phyloP scores from a whole-genome alignment of 2,888 invertebrate genomes.

The Drosophila mettleri region DNA sequence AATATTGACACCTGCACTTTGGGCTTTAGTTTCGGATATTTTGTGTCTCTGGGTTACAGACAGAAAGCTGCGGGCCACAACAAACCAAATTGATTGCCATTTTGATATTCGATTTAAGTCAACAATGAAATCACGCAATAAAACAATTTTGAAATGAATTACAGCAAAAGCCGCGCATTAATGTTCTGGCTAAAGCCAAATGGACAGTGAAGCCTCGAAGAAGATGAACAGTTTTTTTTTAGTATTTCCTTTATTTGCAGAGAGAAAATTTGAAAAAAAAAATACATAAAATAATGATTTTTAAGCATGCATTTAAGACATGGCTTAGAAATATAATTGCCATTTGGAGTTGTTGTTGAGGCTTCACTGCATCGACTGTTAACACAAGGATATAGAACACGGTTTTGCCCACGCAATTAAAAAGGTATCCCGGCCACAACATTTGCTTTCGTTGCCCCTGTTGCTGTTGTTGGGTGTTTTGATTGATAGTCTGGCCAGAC shows the following conservation, averaged over 20 bases:
- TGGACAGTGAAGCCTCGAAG: slow-evolving; percentile 5
- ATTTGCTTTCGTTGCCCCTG: slow-evolving; percentile 12
- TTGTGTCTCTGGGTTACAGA: not conserved
- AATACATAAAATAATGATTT: not conserved
- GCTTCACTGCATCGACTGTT: not conserved
- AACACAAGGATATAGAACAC: slow-evolving; percentile 7
- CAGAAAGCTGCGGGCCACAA: slow-evolving; percentile 28
- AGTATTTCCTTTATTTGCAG: not conserved
- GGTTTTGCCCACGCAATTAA: slow-evolving; percentile 37
- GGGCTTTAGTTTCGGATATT: not conserved
- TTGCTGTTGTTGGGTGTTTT: slow-evolving; percentile 27
- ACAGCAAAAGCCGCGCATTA: slow-evolving; percentile 22
- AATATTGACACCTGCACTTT: not conserved
- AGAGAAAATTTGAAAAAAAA: not conserved
- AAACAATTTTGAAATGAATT: slow-evolving; percentile 56
- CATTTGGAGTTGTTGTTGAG: not conserved
- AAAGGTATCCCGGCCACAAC: slow-evolving; percentile 20
- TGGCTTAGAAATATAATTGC: not conserved
- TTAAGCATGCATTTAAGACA: fast-evolving
- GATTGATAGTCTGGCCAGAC: slow-evolving; percentile 37
- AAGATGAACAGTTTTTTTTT: not conserved
- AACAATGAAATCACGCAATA: slow-evolving; percentile 69
- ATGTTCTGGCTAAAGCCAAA: slow-evolving; percentile 9
- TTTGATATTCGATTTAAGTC: slow-evolving; percentile 61
- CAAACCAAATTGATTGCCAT: slow-evolving; percentile 53